Evolutionary conservation across 2,888 invertebrate genomes (phyloP).

Genomic region (Tipula confusa): DNA sequence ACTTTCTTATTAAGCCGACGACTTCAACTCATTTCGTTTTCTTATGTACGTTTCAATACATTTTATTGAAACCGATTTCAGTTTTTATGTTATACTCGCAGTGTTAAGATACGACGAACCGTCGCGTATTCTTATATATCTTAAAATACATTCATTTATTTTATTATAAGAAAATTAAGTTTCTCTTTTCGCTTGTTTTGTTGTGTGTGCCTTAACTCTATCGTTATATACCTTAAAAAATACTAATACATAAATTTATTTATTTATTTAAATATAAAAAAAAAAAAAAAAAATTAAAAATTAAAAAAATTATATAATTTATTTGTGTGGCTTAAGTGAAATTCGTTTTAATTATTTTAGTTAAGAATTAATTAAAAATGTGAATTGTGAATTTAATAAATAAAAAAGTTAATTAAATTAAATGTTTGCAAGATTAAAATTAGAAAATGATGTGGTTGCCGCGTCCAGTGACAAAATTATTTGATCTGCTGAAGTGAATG

Average conservation of each 20-base stretch:
- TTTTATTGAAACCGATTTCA: slow-evolving; percentile 25
- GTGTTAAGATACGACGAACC: background rate
- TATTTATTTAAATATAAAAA: background rate
- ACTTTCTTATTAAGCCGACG: background rate
- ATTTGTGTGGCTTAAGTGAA: background rate
- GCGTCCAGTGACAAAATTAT: background rate
- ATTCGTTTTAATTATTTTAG: background rate
- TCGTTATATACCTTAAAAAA: background rate
- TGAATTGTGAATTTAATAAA: background rate
- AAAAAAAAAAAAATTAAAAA: background rate
- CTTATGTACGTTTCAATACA: background rate
- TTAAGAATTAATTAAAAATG: background rate
- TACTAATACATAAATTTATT: background rate
- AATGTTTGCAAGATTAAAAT: background rate
- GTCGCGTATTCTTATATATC: background rate
- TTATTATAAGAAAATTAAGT: background rate
- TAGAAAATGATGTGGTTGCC: background rate
- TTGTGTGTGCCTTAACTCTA: background rate
- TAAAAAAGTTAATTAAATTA: background rate
- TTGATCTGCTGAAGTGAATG: background rate
- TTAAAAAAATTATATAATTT: background rate
- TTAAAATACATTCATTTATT: background rate
- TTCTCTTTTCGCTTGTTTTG: background rate
- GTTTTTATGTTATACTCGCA: background rate
- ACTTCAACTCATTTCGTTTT: background rate